phyloP scores from a whole-genome alignment of 1,140 invertebrate species.

The Panagrolaimus sp. region DNA sequence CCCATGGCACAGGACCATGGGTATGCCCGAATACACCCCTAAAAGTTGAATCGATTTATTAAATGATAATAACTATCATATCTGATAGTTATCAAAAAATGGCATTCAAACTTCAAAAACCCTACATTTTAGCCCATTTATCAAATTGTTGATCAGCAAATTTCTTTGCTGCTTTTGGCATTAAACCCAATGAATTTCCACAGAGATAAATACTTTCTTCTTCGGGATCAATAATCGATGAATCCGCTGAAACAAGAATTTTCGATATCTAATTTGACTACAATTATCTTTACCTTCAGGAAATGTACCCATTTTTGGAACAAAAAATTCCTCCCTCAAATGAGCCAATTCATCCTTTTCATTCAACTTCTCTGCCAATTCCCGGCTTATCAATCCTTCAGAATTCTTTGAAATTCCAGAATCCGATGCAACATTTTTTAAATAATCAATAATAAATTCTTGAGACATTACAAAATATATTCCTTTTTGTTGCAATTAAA shows the following conservation, averaged over 20 bases:
- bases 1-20: constrained; percentile 61
- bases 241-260: constrained; percentile 39
- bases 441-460: too few relatives aligned
- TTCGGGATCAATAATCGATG: constrained; percentile 39
- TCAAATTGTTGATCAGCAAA: constrained; percentile 47
- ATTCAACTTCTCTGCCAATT: constrained; percentile 26
- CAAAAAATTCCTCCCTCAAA: constrained; percentile 42
- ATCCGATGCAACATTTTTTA: too few relatives aligned
- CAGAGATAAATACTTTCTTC: constrained; percentile 49
- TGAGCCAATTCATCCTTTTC: constrained; percentile 20
- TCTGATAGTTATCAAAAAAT: too few relatives aligned
- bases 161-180: constrained; percentile 48
- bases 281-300: constrained; percentile 39
- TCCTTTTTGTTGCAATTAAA: too few relatives aligned
- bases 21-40: constrained; percentile 63
- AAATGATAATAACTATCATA: too few relatives aligned
- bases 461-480: too few relatives aligned
- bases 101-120: too few relatives aligned
- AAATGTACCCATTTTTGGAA: constrained; percentile 46
- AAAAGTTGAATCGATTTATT: too few relatives aligned
- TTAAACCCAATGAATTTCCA: constrained; percentile 49
- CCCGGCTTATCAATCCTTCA: too few relatives aligned
- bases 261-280: not conserved
- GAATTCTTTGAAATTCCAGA: too few relatives aligned
- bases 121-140: constrained; percentile 50